Conservation (phyloP, 2,113 vertebrate species). For the Struthio camelus region DNA sequence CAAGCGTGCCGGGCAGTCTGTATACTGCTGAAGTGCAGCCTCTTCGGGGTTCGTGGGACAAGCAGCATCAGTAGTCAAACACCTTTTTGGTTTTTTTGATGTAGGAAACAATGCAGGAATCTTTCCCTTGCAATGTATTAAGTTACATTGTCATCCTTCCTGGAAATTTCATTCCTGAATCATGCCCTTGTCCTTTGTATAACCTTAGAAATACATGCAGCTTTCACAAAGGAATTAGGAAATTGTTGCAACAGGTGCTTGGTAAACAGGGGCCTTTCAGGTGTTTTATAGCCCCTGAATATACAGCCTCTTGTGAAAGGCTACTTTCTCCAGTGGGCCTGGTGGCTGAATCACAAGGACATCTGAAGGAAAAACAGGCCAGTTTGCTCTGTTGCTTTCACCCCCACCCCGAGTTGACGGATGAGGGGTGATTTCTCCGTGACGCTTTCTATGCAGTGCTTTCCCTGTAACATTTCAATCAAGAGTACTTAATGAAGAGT, state of each 20-base stretch:
- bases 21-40: neutral
- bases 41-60: neutral
- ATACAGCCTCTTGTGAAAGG: fast-evolving
- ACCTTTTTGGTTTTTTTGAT: neutral
- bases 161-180: conserved; percentile 29
- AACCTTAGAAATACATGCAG: neutral
- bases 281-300: fast-evolving
- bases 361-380: neutral
- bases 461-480: neutral
- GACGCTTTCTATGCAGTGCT: neutral
- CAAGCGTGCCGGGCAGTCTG: neutral
- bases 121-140: neutral
- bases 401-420: no score
- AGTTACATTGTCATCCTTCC: neutral
- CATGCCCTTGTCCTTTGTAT: neutral
- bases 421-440: neutral
- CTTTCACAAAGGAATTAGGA: neutral
- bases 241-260: neutral
- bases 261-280: fast-evolving
- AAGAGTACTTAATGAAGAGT: neutral
- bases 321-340: neutral
- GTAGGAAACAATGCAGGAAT: neutral
- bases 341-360: fast-evolving
- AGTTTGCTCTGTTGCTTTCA: neutral
- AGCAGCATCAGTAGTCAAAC: neutral